Evolutionary conservation across 2,888 invertebrate genomes (phyloP), one percentile per base, ranked within the genome.

Genomic region (Drosophila neonasuta): DNA sequence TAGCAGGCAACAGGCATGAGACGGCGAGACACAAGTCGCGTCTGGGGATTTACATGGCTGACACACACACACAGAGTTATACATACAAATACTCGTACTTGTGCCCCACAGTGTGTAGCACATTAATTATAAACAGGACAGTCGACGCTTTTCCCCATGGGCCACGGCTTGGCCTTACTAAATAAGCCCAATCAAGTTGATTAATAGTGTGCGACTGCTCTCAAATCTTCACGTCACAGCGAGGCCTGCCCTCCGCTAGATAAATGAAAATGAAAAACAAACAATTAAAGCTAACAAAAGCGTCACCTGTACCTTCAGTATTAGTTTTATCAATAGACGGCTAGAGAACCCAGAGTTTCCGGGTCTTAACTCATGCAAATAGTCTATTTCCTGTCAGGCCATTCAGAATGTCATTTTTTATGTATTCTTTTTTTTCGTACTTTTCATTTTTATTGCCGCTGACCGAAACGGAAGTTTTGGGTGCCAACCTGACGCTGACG

Each of bases 61-160:
- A 60, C 44, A 45, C 9, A 58, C 57, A 49, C n/a, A 39, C 45
- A 46, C 34, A 34, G 34, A 24, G 24, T 24, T 24, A 24, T 24
- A 24, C 6, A 24, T 6, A 24, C 24, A 24, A 9, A 49, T 54
- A 57, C 52, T 64, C 54, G 56, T 49, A 57, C 29, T 46, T 15
- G 11, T 58, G 32, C 55, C 70, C 59, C 60, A 60, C 61, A 50
- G 68, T 71, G 75, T 71, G 74, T 63, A 62, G 67, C 78, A 81
- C 85, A 81, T 81, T 81, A 81, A 81, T 81, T 81, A 81, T 85
- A 85, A 78, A 76, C 78, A 85, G 64, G 68, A 73, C 82, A 67
- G 64, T 51, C 52, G 44, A 50, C 45, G 32, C 60, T 56, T 60
- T 49, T 56, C 51, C 70, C 73, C 71, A 17, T 3, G 73, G 67